Evolutionary conservation across 2,888 invertebrate genomes (phyloP).

Genomic region (Ophion slaviceki): DNA sequence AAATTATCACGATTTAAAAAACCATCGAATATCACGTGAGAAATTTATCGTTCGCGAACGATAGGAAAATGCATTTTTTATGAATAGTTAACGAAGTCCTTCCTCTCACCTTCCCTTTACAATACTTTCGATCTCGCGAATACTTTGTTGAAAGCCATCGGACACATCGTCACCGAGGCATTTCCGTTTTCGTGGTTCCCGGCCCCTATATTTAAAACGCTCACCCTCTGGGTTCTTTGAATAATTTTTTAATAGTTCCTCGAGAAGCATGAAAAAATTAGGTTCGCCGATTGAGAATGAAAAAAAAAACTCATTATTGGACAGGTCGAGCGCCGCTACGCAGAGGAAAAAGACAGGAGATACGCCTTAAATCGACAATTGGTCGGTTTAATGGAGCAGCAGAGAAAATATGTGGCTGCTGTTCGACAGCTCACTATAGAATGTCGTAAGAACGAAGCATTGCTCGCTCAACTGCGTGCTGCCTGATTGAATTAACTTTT

Average conservation of each 20-base stretch:
- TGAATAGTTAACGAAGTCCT: too few species aligned
- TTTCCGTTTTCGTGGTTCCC: too few species aligned
- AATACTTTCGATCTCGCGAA: too few species aligned
- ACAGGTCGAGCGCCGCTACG: constrained; percentile 85
- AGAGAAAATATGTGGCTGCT: constrained; percentile 90
- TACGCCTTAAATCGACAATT: constrained; percentile 88
- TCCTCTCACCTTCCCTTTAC: too few species aligned
- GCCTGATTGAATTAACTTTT: constrained; percentile 65
- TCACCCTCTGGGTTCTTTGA: background rate
- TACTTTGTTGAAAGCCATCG: too few species aligned
- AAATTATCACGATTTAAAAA: background rate
- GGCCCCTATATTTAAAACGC: too few species aligned
- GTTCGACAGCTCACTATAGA: constrained; percentile 91
- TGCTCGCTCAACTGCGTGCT: constrained; percentile 83
- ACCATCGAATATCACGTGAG: background rate
- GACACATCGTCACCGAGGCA: too few species aligned
- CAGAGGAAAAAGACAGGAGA: constrained; percentile 88
- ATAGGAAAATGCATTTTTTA: background rate
- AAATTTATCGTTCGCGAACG: background rate
- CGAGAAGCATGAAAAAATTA: constrained; percentile 1
- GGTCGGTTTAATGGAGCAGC: constrained; percentile 87
- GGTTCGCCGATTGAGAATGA: background rate
- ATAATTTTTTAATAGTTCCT: background rate
- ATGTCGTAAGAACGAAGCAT: constrained; percentile 88
- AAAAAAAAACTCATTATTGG: constrained; percentile 15